Evolutionary conservation across 2,797 vertebrate species (phyloP).

Genomic region (Euthynnus affinis): DNA sequence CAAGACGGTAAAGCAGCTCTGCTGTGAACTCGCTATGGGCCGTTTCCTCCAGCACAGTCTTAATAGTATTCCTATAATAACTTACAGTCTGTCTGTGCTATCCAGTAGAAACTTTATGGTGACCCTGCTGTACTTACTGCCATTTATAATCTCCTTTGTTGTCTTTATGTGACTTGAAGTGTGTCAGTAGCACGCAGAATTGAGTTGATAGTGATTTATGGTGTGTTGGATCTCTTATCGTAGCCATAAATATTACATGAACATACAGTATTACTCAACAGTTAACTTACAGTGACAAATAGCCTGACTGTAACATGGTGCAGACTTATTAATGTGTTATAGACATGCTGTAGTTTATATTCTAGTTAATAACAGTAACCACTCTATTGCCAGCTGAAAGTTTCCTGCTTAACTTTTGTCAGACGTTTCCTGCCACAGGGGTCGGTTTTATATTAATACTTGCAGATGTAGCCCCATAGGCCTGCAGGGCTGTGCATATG

Average conservation of each 20-base stretch:
- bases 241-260: neutral
- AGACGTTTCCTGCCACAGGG: neutral
- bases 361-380: neutral
- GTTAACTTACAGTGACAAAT: neutral
- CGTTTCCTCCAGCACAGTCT: neutral
- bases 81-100: neutral
- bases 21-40: neutral
- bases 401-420: conserved; percentile 6
- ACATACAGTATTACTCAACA: neutral
- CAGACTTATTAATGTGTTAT: neutral
- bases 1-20: conserved; percentile 17
- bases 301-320: neutral
- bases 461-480: conserved; percentile 17
- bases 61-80: neutral
- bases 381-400: neutral
- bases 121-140: neutral
- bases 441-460: conserved; percentile 15
- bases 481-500: conserved; percentile 49
- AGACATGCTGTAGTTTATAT: neutral
- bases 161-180: neutral
- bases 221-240: neutral
- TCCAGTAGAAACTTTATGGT: conserved; percentile 30
- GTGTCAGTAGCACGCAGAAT: neutral
- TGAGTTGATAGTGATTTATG: neutral
- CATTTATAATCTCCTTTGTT: neutral